Evolutionary conservation across 2,888 invertebrate species (phyloP), one percentile per base, ranked within the genome.

Genomic region (Ophion costatus): DNA sequence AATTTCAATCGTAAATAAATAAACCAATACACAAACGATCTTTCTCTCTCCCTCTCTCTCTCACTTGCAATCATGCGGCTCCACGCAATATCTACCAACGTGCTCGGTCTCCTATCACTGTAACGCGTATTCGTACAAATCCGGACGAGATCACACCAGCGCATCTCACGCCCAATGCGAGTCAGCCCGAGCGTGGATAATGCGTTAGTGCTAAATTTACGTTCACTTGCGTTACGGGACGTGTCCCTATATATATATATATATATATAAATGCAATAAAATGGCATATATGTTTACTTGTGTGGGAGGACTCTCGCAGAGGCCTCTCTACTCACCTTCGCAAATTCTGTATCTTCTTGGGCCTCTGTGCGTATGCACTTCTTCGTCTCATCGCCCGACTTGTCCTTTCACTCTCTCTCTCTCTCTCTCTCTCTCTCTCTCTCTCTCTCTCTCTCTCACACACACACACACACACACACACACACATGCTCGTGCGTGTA

Each of bases 171-270:
- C 86, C 91, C 92, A 92, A 92, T 92, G 91, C 93, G 91, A 89
- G 89, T 89, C 88, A 91, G 91, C 87, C 90, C 92, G 90, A 91
- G 93, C 92, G 92, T 93, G 93, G 90, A 92, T 93, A 93, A 93
- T 93, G 92, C 92, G 91, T 92, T 91, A 91, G 91, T 90, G 91
- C 93, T 93, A 93, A 93, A 93, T 93, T 93, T 93, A 93, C 92
- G 92, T 91, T 89, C 89, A 89, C 79, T 70, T 70, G 90, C 38
- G 38, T 38, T 38, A 89, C 89, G 79, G 33, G 90, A 89, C 89
- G 69, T 38, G 85, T 77, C 69, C 63, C 84, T 71, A 22, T 57
- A 87, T 85, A 87, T 22, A 24, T 22, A 45, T 42, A 45, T 33
- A 10, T 42, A 45, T 33, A 10, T 38, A 24, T 64, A 3, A 7